Evolutionary conservation across 1,140 invertebrate genomes (phyloP).

Genomic region (Eriosoma lanigerum): DNA sequence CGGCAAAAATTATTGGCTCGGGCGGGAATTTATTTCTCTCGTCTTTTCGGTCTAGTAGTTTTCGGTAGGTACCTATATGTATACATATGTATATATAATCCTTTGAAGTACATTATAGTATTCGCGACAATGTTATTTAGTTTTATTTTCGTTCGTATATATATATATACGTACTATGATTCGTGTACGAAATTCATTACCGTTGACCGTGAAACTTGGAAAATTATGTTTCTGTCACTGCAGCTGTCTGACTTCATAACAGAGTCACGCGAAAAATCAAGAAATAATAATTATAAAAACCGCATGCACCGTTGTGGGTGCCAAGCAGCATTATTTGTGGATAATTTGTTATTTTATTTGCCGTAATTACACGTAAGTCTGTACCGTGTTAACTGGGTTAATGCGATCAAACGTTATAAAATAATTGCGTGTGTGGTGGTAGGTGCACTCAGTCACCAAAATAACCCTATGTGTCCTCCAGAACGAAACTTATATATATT

Average conservation of each 20-base stretch:
- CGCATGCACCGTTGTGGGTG: too few species aligned
- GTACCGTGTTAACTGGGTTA: constrained; percentile 11
- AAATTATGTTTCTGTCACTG: too few species aligned
- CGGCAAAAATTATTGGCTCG: constrained; percentile 5
- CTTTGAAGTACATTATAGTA: neutral
- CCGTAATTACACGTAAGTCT: neutral
- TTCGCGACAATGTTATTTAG: neutral
- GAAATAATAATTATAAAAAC: too few species aligned
- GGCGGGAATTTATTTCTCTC: too few species aligned
- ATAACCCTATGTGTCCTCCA: neutral
- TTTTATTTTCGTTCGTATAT: too few species aligned
- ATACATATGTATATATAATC: neutral
- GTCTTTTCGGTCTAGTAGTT: constrained; percentile 20
- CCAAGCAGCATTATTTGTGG: too few species aligned
- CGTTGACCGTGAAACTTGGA: constrained; percentile 31
- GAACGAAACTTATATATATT: neutral
- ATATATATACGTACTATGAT: neutral
- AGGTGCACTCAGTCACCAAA: neutral
- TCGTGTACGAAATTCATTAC: constrained; percentile 29
- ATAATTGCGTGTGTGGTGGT: neutral
- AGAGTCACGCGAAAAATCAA: too few species aligned
- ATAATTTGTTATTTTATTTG: neutral
- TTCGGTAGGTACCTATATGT: neutral
- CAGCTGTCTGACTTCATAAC: too few species aligned
- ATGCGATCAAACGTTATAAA: neutral